Evolutionary conservation across 1,140 invertebrate species (phyloP).

Genomic region (Drosophila nebulosa): DNA sequence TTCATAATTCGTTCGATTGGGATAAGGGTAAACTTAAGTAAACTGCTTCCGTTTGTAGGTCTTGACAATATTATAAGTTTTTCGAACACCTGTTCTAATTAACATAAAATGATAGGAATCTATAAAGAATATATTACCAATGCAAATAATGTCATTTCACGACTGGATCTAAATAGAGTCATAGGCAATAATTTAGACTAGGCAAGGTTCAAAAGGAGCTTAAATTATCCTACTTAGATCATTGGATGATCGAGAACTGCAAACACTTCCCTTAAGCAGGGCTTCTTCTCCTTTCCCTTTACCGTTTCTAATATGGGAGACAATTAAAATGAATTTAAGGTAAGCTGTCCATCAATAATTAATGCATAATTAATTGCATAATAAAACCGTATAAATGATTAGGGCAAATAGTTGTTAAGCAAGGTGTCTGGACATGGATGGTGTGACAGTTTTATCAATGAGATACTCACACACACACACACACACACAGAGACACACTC

Average conservation of each 20-base stretch:
- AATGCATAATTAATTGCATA: slow-evolving; percentile 30
- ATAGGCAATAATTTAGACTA: no score
- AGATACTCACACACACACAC: not conserved
- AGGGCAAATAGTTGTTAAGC: slow-evolving; percentile 11
- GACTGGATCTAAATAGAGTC: no score
- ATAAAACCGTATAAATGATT: slow-evolving; percentile 33
- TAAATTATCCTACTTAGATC: no score
- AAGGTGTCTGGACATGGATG: slow-evolving; percentile 30
- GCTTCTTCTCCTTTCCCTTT: no score
- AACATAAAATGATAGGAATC: no score
- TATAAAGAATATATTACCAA: no score
- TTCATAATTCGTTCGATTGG: not conserved
- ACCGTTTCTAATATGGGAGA: not conserved
- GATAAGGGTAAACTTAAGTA: no score
- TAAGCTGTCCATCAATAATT: not conserved
- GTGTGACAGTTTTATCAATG: slow-evolving; percentile 63
- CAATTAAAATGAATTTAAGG: not conserved
- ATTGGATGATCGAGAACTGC: no score
- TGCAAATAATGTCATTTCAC: no score
- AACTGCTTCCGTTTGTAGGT: no score
- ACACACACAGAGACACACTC: not conserved
- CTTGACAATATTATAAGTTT: not conserved
- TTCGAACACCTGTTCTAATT: not conserved
- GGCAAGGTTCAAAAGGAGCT: no score
- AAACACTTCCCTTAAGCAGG: no score